Evolutionary conservation across 2,797 vertebrate genomes (phyloP).

Genomic region (Rhinella marina): DNA sequence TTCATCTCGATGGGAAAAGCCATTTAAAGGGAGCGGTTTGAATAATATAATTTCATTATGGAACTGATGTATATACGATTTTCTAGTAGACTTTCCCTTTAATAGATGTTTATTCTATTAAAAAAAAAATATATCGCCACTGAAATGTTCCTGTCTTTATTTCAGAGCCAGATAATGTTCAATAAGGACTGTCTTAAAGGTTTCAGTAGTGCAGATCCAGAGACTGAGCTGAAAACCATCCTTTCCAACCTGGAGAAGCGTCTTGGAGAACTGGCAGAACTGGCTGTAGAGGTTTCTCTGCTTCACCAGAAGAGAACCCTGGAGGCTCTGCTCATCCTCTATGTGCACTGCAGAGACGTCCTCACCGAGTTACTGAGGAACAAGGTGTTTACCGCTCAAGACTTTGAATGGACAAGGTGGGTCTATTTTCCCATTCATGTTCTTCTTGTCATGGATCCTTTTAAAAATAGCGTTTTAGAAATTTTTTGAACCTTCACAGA

Average conservation of each 20-base stretch:
- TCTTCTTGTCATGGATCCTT: neutral
- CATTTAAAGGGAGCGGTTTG: too few relatives aligned
- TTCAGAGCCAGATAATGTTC: slow-evolving; percentile 75
- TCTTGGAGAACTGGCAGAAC: slow-evolving; percentile 63
- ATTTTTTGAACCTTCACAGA: neutral
- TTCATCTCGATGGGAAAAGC: too few relatives aligned
- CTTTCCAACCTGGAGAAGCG: slow-evolving; percentile 38
- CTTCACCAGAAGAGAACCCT: slow-evolving; percentile 65
- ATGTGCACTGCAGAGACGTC: slow-evolving; percentile 71
- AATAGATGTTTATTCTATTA: too few relatives aligned
- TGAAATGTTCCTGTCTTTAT: neutral
- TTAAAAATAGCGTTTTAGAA: neutral
- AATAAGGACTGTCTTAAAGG: slow-evolving; percentile 67
- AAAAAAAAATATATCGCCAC: neutral
- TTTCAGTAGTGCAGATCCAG: slow-evolving; percentile 64
- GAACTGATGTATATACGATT: too few relatives aligned
- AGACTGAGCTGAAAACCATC: slow-evolving; percentile 59
- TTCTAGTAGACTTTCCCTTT: too few relatives aligned
- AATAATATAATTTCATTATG: too few relatives aligned
- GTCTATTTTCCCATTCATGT: neutral
- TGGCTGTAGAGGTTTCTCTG: slow-evolving; percentile 56
- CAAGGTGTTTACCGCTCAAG: slow-evolving; percentile 62
- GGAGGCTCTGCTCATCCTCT: slow-evolving; percentile 66
- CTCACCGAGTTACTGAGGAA: slow-evolving; percentile 64
- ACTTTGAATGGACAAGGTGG: slow-evolving; percentile 76